Conservation (phyloP, 2,113 vertebrate genomes). For the Asarcornis scutulata region DNA sequence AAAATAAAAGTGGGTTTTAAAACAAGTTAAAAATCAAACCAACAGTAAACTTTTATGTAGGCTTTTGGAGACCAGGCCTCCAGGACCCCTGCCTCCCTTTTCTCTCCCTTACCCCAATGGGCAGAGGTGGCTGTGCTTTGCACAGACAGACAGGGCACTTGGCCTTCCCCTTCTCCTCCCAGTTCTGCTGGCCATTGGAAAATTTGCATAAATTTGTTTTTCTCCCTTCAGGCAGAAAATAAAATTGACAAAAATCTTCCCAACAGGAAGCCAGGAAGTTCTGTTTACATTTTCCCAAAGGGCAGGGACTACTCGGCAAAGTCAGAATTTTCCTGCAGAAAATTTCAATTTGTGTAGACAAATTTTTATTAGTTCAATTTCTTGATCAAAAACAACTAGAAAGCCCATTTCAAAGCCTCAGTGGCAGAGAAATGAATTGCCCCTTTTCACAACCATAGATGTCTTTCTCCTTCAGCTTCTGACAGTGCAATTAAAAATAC, state of each 20-base stretch:
- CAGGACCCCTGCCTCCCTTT: not conserved
- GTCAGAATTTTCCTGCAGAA: slow-evolving; percentile 61
- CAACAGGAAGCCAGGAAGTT: slow-evolving; percentile 44
- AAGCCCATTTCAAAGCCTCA: slow-evolving; percentile 3
- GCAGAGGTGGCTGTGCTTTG: not conserved
- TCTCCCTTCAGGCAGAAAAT: slow-evolving; percentile 65
- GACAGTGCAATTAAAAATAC: not conserved
- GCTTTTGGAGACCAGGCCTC: not conserved
- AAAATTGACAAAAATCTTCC: slow-evolving; percentile 55
- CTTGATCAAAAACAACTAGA: slow-evolving; percentile 44
- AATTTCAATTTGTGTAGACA: slow-evolving; percentile 41
- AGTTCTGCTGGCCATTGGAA: slow-evolving; percentile 43
- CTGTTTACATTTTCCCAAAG: slow-evolving; percentile 50
- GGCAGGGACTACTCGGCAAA: not conserved
- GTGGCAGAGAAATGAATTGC: not conserved
- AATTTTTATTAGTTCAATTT: slow-evolving; percentile 57
- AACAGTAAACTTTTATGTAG: not conserved
- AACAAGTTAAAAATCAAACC: not conserved
- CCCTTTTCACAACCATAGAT: not conserved
- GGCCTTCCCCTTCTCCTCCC: slow-evolving; percentile 27
- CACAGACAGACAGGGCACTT: slow-evolving; percentile 36
- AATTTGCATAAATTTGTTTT: slow-evolving; percentile 60
- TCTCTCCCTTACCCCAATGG: not conserved
- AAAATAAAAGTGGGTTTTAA: not conserved
- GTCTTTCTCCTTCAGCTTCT: slow-evolving; percentile 20